These are phyloP conservation scores for Suricata suricatta DNA, from an alignment of 2,113 vertebrate species.

Conservation along the genomic window DNA sequence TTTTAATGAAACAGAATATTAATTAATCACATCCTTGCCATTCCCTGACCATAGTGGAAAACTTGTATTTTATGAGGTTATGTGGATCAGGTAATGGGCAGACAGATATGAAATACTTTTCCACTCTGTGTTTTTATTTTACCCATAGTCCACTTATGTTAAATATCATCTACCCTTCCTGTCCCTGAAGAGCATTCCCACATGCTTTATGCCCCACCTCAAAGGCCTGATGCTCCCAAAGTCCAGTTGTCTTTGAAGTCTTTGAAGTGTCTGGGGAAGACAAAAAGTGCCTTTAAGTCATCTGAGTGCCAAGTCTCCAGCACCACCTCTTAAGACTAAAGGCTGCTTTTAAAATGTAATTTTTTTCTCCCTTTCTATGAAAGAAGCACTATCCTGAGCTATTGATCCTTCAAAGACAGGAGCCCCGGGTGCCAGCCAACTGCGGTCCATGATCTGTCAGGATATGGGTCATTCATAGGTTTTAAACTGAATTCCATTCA, in stretches of 20 bases:
- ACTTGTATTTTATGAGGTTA: neutral
- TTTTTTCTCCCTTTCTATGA: neutral
- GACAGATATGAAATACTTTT: neutral
- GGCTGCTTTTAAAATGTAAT: neutral
- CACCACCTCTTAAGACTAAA: slow-evolving; percentile 28
- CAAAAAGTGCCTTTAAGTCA: neutral
- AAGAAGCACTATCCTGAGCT: neutral
- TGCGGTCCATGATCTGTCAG: neutral
- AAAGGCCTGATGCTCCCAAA: slow-evolving; percentile 38
- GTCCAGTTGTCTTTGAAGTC: slow-evolving; percentile 53
- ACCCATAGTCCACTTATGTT: neutral
- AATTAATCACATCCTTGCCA: neutral
- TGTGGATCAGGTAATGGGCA: neutral
- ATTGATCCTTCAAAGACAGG: neutral
- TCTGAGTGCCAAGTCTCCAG: slow-evolving; percentile 31
- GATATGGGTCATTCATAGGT: neutral
- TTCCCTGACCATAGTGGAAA: neutral
- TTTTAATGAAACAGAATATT: slow-evolving; percentile 32
- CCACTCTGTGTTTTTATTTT: neutral
- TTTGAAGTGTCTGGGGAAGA: slow-evolving; percentile 61
- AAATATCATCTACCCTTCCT: slow-evolving; percentile 24
- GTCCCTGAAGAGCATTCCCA: neutral
- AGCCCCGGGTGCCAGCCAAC: neutral
- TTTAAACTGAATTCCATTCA: neutral
- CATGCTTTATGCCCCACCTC: slow-evolving; percentile 38